Base-by-base conservation (phyloP, 2,888 invertebrate genomes). In the Nomada ruficornis region DNA sequence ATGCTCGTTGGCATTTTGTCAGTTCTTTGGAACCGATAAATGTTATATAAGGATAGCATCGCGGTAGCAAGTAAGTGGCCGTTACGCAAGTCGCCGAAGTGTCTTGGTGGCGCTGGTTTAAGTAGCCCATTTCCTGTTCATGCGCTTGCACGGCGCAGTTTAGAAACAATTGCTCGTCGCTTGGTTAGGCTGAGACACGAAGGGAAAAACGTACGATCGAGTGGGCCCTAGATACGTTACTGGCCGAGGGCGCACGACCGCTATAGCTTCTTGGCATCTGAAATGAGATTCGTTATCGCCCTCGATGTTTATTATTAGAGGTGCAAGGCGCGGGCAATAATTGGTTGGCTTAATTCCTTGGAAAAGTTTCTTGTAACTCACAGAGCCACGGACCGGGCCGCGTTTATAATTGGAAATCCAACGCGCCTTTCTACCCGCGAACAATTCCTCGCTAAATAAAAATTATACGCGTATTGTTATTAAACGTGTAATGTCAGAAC, bases 271-370 rank as follows among this genome's bases (percentile, higher is more conserved):
- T 63, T 44, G 62, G 74, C 50, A 70, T 63, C 67, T 72, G 68
- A 67, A 88, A 86, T 78, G 77, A 81, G 80, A 81, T 85, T 89
- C 86, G 89, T 90, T 89, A 89, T 89, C 86, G 80, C 73, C 60
- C 84, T 70, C 68, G 83, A 85, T 90, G 87, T 89, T 90, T 89
- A 89, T 89, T 89, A 83, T 78, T 78, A 77, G 81, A 82, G 77
- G 80, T 73, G 76, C 77, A 77, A 81, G 88, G 55, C 73, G n/a
- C 64, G 65, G 29, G 70, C 80, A 76, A 85, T 80, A 85, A 82
- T 85, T 80, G 82, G 74, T 75, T 72, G 82, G 76, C 77, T 85
- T 80, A 82, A 62, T 64, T 54, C 26, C 75, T 13, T 59, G 76
- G 67, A 76, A 80, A 80, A 83, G 54, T 77, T 71, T 73, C 67